Base-by-base conservation (phyloP, 2,797 vertebrate genomes). In the Apogon hyalosoma region DNA sequence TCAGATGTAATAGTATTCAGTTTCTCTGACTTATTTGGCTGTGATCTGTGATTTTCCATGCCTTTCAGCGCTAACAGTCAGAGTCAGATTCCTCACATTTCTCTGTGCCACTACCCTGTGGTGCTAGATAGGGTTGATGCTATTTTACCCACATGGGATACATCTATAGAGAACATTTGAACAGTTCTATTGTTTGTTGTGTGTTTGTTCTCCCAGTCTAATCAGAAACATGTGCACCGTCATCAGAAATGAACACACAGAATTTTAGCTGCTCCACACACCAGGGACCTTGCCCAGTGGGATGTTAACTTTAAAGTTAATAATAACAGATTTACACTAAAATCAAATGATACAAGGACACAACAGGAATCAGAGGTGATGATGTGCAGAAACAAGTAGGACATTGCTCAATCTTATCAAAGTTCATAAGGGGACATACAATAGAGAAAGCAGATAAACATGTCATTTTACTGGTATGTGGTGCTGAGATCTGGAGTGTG, bases 161-260 rank as follows among this genome's bases (percentile, higher is more conserved):
- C 52, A 80, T 62, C 62, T 60, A 63, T 57, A 72, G 57, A 59
- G 69, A 79, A 40, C 74, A 73, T 75, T 75, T 83, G 79, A 87
- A 84, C 57, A 51, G 58, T 51, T 72, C 78, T 53, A 80, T 86
- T 90, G 86, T 88, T 88, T 87, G 48, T 73, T 80, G 66, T 82
- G 60, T 77, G 66, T 85, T 86, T 86, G 65, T 79, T 90, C 79
- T 68, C 55, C 51, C 14, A 1, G 33, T 72, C 58, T 83, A 88
- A 92, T 82, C 63, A 55, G 38, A 75, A 86, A 73, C 85, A 90
- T 87, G 55, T 89, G 87, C 21, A 45, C 18, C 14, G 12, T 63
- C 66, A 57, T 76, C 40, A 19, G 46, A 83, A 85, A 79, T 82
- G 63, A 87, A 73, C 67, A 73, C 69, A 64, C 62, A 81, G 11